Percentiles rank a stretch among this genome's conserved stretches.
phyloP scores from a whole-genome alignment of 2,888 invertebrate species.

The Dysmachus trigonus region DNA sequence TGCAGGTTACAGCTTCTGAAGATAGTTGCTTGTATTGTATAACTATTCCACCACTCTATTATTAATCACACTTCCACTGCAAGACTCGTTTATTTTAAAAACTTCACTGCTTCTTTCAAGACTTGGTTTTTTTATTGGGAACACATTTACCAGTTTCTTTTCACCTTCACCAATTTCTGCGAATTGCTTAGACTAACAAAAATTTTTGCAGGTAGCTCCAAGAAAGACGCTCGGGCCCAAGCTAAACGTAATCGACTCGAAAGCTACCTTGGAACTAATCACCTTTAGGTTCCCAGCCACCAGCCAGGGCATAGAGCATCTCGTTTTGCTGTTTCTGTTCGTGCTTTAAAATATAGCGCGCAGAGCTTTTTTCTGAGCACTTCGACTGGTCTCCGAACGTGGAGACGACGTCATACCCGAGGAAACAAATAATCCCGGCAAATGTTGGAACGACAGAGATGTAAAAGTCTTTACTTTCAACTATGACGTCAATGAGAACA shows the following conservation, averaged over 20 bases:
- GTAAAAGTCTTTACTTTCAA: neutral
- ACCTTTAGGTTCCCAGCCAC: slow-evolving; percentile 1
- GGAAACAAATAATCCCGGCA: neutral
- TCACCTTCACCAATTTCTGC: neutral
- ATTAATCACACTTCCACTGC: neutral
- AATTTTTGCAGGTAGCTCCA: neutral
- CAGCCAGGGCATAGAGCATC: neutral
- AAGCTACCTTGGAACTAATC: slow-evolving; percentile 33
- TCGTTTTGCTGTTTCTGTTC: neutral
- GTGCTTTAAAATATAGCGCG: neutral
- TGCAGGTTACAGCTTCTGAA: neutral
- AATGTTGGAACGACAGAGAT: neutral
- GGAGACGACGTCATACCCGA: neutral
- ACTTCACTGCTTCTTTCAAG: neutral
- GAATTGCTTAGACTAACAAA: neutral
- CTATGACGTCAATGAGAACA: slow-evolving; percentile 27
- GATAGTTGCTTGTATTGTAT: neutral
- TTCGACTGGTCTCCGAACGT: neutral
- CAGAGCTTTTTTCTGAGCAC: slow-evolving; percentile 1
- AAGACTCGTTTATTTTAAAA: neutral
- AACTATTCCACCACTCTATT: neutral
- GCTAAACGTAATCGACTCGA: neutral
- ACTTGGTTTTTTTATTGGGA: neutral
- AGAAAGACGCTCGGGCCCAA: neutral
- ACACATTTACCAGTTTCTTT: neutral